These are phyloP conservation scores for Suncus etruscus DNA, from an alignment of 2,113 vertebrate species.

Conservation along the genomic window DNA sequence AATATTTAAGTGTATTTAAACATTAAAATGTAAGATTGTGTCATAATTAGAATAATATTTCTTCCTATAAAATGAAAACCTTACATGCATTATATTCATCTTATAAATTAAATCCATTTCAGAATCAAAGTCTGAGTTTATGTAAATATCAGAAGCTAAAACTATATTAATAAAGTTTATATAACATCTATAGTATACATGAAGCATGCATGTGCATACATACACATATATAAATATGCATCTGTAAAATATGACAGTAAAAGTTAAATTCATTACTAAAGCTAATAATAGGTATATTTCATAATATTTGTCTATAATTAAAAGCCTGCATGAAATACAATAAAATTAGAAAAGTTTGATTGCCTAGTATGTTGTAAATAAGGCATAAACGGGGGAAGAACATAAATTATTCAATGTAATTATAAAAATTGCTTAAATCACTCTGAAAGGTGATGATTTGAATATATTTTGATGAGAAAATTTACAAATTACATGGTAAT, in stretches of 20 bases:
- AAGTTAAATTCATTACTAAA: not conserved
- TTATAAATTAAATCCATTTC: conserved; percentile 32
- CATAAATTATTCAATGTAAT: not conserved
- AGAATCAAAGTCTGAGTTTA: conserved; percentile 1
- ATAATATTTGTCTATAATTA: not conserved
- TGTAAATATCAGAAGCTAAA: not conserved
- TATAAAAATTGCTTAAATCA: not conserved
- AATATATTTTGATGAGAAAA: conserved; percentile 9
- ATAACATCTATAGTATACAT: no score
- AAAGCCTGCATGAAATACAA: not conserved
- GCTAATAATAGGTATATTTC: not conserved
- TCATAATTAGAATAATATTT: not conserved
- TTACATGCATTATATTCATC: not conserved
- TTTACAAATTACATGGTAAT: conserved; percentile 37
- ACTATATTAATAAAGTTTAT: not conserved
- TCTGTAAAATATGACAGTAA: not conserved
- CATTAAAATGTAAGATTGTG: not conserved
- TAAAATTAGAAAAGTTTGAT: not conserved
- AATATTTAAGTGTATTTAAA: conserved; percentile 3
- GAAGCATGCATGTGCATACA: not conserved
- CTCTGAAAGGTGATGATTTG: conserved; percentile 9
- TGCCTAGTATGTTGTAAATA: conserved; percentile 10
- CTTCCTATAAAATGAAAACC: not conserved
- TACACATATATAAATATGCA: not conserved
- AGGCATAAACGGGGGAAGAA: not conserved